Evolutionary conservation across 2,113 vertebrate genomes (phyloP).

Genomic region (Anser brachyrhynchus): DNA sequence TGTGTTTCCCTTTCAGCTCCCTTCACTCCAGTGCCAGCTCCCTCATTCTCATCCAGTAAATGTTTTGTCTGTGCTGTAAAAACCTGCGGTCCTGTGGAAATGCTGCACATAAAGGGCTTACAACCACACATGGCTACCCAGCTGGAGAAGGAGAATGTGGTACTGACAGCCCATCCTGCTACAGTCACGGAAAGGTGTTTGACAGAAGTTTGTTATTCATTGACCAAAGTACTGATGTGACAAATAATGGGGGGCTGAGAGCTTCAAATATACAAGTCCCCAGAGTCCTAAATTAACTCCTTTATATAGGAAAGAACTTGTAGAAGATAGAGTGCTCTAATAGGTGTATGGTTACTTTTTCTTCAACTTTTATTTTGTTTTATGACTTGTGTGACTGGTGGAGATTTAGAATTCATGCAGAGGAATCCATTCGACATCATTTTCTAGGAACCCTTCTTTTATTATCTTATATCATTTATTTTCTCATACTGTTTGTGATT

Average conservation of each 20-base stretch:
- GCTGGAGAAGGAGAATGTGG: neutral
- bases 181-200: neutral
- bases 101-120: accelerated
- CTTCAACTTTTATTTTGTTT: neutral
- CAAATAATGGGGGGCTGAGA: neutral
- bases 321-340: neutral
- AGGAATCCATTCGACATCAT: neutral
- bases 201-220: neutral
- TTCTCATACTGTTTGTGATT: neutral
- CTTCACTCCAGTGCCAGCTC: neutral
- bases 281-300: neutral
- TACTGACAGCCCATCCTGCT: neutral
- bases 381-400: neutral
- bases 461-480: neutral
- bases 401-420: neutral
- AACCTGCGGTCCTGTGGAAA: neutral
- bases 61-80: accelerated
- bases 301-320: neutral
- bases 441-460: neutral
- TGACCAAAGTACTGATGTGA: neutral
- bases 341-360: neutral
- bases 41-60: neutral
- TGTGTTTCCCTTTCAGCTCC: neutral
- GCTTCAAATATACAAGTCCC: neutral
- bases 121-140: neutral